A percentile compares a stretch with the other conserved stretches of the same genome.
Evolutionary conservation across 2,113 vertebrate species (phyloP).

Genomic region (Atherinomorus stipes): DNA sequence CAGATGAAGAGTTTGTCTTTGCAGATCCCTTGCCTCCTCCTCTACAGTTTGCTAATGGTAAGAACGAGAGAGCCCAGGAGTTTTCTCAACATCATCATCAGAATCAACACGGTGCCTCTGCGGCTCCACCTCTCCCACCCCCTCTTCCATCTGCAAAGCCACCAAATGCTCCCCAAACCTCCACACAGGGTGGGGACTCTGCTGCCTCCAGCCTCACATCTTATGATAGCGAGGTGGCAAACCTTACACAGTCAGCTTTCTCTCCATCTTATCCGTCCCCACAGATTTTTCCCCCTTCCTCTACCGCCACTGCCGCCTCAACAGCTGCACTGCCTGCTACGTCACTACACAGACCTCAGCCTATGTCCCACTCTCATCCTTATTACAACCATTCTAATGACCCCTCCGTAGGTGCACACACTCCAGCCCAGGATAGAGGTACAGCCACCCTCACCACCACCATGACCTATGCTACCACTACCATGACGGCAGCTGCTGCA

Average conservation of each 20-base stretch:
- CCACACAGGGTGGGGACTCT: slow-evolving; percentile 87
- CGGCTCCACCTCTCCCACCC: slow-evolving; percentile 66
- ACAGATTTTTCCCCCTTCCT: slow-evolving; percentile 73
- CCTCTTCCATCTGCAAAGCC: slow-evolving; percentile 56
- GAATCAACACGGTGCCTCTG: slow-evolving; percentile 54
- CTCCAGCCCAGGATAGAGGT: slow-evolving; percentile 74
- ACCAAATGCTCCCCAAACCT: slow-evolving; percentile 59
- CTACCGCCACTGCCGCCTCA: slow-evolving; percentile 52
- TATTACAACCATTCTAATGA: slow-evolving; percentile 69
- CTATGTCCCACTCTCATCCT: slow-evolving; percentile 77
- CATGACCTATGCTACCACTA: slow-evolving; percentile 78
- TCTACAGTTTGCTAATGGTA: slow-evolving; percentile 92
- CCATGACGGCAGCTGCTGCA: slow-evolving; percentile 74
- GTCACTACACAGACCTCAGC: slow-evolving; percentile 80
- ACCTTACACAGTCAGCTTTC: slow-evolving; percentile 87
- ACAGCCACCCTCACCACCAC: slow-evolving; percentile 75
- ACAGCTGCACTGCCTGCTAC: slow-evolving; percentile 50
- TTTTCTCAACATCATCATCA: slow-evolving; percentile 66
- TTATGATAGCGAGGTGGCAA: slow-evolving; percentile 94
- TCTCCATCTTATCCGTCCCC: slow-evolving; percentile 80
- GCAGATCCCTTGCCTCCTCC: slow-evolving; percentile 92
- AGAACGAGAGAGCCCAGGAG: slow-evolving; percentile 69
- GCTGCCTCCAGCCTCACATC: slow-evolving; percentile 92
- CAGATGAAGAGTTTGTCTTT: slow-evolving; percentile 92
- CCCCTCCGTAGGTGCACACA: slow-evolving; percentile 40